Conservation (phyloP, 2,888 invertebrate species). For the Parthenolecanium corni region DNA sequence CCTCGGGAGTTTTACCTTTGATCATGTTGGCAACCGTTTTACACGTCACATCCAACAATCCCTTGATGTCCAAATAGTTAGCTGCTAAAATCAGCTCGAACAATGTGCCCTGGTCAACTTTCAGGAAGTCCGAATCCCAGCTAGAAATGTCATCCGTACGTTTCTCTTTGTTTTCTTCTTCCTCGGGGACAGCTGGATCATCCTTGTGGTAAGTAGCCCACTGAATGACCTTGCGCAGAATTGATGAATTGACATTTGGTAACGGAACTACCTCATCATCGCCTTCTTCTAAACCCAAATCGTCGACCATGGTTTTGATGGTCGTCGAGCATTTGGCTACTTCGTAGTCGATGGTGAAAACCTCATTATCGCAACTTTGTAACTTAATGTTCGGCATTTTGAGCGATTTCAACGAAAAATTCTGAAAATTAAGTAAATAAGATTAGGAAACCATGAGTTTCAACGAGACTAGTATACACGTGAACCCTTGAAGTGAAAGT, state of each 20-base stretch:
- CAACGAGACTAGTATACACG: no score
- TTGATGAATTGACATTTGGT: constrained; percentile 94
- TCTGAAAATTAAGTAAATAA: no score
- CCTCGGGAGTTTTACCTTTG: constrained; percentile 94
- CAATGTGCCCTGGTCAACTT: constrained; percentile 80
- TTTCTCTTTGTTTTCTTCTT: constrained; percentile 95
- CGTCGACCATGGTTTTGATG: constrained; percentile 96
- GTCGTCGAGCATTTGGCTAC: constrained; percentile 96
- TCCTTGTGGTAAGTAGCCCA: constrained; percentile 92
- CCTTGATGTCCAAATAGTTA: constrained; percentile 92
- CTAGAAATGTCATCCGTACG: constrained; percentile 97
- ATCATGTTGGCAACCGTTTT: constrained; percentile 99
- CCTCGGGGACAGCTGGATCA: constrained; percentile 89
- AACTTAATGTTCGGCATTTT: constrained; percentile 90
- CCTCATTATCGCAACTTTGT: constrained; percentile 89
- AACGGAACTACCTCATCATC: constrained; percentile 91
- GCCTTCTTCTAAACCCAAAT: constrained; percentile 73
- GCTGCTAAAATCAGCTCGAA: constrained; percentile 51
- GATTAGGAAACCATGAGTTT: no score
- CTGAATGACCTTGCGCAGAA: constrained; percentile 84
- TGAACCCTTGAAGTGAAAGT: no score
- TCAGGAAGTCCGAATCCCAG: constrained; percentile 98
- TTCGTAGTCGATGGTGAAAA: constrained; percentile 91
- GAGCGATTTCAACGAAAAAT: constrained; percentile 24
- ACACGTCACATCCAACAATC: constrained; percentile 91